Conservation (phyloP, 2,888 invertebrate genomes). For the Tetragonisca angustula region DNA sequence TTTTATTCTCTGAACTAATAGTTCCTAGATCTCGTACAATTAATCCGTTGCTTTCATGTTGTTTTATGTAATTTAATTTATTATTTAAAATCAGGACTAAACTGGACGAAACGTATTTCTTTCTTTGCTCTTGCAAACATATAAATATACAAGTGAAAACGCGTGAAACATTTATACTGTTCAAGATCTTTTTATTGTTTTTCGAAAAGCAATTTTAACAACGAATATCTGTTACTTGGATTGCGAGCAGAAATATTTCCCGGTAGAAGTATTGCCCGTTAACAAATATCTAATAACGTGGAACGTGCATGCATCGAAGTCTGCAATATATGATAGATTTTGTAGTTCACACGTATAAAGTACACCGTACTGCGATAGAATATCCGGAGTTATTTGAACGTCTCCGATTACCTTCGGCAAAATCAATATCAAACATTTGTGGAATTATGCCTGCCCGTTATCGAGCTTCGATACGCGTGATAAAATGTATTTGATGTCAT, state of each 20-base stretch:
- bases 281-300: conserved; percentile 34
- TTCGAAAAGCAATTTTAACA: not conserved
- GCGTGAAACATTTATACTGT: not conserved
- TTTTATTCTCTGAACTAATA: no score
- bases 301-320: not conserved
- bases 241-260: not conserved
- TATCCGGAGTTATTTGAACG: conserved; percentile 58
- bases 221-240: not conserved
- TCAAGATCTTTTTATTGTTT: not conserved
- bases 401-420: conserved; percentile 37
- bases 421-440: conserved; percentile 62
- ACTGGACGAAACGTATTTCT: no score
- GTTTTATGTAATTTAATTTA: no score
- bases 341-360: conserved; percentile 38
- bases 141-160: not conserved
- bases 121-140: no score
- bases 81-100: no score
- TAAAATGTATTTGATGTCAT: conserved; percentile 47
- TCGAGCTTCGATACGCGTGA: conserved; percentile 26
- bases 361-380: conserved; percentile 29
- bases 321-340: conserved; percentile 46
- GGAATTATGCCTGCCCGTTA: conserved; percentile 17
- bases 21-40: no score
- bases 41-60: no score
- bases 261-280: conserved; percentile 13